Base-by-base conservation (phyloP, 2,888 invertebrate species). In the Macaria liturata region DNA sequence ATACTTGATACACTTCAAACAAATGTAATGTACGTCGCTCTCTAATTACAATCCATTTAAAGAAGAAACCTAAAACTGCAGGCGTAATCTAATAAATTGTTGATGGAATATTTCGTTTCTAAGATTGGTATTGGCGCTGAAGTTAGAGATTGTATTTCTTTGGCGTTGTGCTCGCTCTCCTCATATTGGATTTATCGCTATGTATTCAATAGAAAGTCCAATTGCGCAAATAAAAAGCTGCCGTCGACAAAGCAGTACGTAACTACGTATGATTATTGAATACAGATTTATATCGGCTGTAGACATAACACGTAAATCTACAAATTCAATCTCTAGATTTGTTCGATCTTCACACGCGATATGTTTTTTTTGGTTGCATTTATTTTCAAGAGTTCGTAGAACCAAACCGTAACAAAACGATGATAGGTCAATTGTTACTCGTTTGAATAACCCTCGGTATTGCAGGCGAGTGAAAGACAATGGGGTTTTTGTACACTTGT, bases 221-320 rank as follows among this genome's bases (percentile, higher is more conserved):
- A 50, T 58, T 55, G 57, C 46, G 45, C 52, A 43, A 48, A 54
- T 54, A 54, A 58, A 37, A 56, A 49, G 49, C 54, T 58, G 49
- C 40, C 39, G 53, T 53, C 62, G 57, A 56, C 55, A 42, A 40
- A 42, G 8, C 46, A 42, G 43, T 51, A 46, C 44, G 49, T 40
- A 51, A n/a, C 5, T 37, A 37, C 34, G 7, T 3, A 37, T 7
- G 34, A 37, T 4, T 37, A 37, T 37, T 20, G 20, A 20, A 44
- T 56, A 49, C n/a, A 46, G 39, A 49, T 49, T 39, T 42, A 47
- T 48, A 47, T 45, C 34, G 52, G 52, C 51, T 49, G 56, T 44
- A 61, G 45, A 54, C 52, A 54, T 61, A 59, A 49, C 61, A 61
- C 64, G 51, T 59, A 64, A 59, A 59, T 56, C 54, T 61, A 59